Base-by-base conservation (phyloP, 2,888 invertebrate species). In the Copidosoma aretas region DNA sequence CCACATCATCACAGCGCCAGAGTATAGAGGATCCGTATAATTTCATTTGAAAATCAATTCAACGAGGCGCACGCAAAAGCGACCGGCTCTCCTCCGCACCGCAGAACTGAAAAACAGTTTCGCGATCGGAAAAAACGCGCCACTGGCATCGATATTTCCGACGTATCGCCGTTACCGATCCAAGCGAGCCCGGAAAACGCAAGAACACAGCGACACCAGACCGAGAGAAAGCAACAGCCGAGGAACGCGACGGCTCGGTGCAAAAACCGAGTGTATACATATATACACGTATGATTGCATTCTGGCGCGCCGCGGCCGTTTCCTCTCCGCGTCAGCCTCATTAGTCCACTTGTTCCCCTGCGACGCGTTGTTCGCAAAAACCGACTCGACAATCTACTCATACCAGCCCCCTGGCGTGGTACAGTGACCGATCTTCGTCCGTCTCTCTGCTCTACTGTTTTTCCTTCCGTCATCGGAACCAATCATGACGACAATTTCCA, bases 301-400 rank as follows among this genome's bases (percentile, higher is more conserved):
- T 14, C 53, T 14, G 12, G 53, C 22, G 53, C 53, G 25, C 54
- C 24, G n/a, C n/a, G 8, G 32, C 32, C 32, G 32, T 32, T 32
- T 32, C 32, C 32, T 32, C 32, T 8, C 32, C 32, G 1, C 17
- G 43, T 46, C 43, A 46, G 12, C 43, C 43, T 17, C 14, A 46
- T 46, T 46, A 46, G 43, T 46, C 43, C 14, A 46, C 43, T 46
- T 17, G 32, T 32, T 46, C 3, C 41, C 41, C 17, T 46, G 43
- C 43, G 43, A 46, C 12, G 12, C 43, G 4, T 17, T 64, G 60
- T 61, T 64, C 68, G 58, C 60, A 65, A 15, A 32, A 32, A 32
- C 32, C 32, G 4, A 5, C 32, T 5, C 32, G 32, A 32, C 32
- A 32, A 32, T 32, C 32, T 8, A 32, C 32, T 3, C 4, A 32